Evolutionary conservation across 2,113 vertebrate genomes (phyloP), one percentile per base, ranked within the genome.

Genomic region (Copsychus sechellarum): DNA sequence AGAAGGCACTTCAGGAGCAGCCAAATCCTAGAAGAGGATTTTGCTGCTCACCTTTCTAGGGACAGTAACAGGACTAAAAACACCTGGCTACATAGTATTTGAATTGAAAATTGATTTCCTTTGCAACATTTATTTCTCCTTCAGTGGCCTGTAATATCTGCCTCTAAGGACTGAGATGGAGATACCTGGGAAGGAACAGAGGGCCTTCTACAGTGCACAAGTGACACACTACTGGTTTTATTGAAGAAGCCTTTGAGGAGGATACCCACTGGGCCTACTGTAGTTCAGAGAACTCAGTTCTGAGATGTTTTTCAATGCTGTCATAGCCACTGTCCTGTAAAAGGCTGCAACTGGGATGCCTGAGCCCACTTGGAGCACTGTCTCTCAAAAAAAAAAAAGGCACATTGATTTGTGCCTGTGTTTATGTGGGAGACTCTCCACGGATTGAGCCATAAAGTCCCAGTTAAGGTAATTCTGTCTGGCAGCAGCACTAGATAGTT

Each of bases 391-490:
- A 36, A 53, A 36, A 38, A 69, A 78, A 78, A 81, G 21, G 40
- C 64, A 48, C 72, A 83, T 88, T 9, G 11, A 53, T 93, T 92
- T 22, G 1, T 91, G 72, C 57, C 51, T 86, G 22, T 95, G 81
- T 95, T 95, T 95, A 53, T 69, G 53, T 87, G 73, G 90, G 86
- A 97, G 60, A 40, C 67, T 90, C 90, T 96, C 94, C 94, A 88
- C 0, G 4, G 72, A 70, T 15, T 92, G 80, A 91, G 61, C 77
- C 51, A 86, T 81, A 48, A 81, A 64, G 66, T 71, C 83, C 47
- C n/a, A 8, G 86, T 86, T 81, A 97, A 89, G 94, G 92, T 96
- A 97, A 95, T 95, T 95, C 86, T 93, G 43, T 78, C 93, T 95
- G 91, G 89, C 92, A 97, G 83, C 34, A 66, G 72, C 56, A 64